Evolutionary conservation across 1,140 invertebrate species (phyloP), one percentile per base, ranked within the genome.

Genomic region (Tetraneura akinire): DNA sequence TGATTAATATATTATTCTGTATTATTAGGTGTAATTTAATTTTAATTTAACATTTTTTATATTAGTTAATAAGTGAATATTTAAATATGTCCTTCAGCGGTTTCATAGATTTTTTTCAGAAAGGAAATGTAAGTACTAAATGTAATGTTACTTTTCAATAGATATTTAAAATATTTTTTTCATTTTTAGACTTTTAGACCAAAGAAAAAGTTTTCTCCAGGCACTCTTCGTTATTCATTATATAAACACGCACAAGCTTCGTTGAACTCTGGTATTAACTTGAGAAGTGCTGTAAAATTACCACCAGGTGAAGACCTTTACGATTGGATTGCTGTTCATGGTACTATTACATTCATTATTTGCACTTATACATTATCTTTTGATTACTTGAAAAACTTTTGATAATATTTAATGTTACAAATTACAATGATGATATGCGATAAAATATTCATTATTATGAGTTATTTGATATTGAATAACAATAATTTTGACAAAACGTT

Each of bases 261-360:
- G 74, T 87, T 98, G 4, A 94, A 93, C 86, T 96, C 95, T n/a
- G 96, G 96, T 4, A 93, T 97, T 78, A 97, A 98, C 88, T 88
- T 98, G 71, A 89, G 92, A 80, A 87, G 90, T 80, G 95, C 92
- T 26, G 96, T 98, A 1, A 91, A 92, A 85, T 86, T 98, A 80
- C 96, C 96, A 42, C 88, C 89, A 80, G 92, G 92, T 32, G 96
- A 98, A 88, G 92, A 95, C 86, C 85, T 94, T 9, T 94, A 96
- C 86, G 96, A 98, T 86, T 98, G 96, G 96, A 91, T 97, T 62
- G 96, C 96, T 21, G 96, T 98, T 32, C 95, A 98, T 89, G 96
- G 95, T 96, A 87, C 14, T 45, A 42, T 37, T 78, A 64, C 66
- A n/a, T n/a, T n/a, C n/a, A n/a, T n/a, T n/a, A n/a, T n/a, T n/a